A percentile compares a stretch with the other conserved stretches of the same genome.
Evolutionary conservation across 2,888 invertebrate species (phyloP).

Genomic region (Patella depressa): DNA sequence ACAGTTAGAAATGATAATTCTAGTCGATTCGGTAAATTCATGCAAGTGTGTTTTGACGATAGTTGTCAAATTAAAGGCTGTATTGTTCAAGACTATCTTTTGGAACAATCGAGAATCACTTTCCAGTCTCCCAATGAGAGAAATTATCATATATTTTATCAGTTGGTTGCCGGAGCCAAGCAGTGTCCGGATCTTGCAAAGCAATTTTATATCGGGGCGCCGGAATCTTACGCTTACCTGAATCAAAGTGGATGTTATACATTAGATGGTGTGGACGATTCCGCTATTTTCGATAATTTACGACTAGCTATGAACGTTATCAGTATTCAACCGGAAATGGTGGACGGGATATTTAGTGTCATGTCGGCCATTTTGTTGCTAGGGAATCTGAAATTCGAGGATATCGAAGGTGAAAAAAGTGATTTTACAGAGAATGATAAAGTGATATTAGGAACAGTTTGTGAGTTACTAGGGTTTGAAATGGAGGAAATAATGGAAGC

Average conservation of each 20-base stretch:
- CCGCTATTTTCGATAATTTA: conserved; percentile 59
- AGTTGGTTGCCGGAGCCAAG: conserved; percentile 85
- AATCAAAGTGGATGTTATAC: conserved; percentile 63
- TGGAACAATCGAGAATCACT: conserved; percentile 91
- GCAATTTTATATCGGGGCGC: conserved; percentile 49
- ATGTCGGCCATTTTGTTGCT: conserved; percentile 60
- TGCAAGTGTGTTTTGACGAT: conserved; percentile 94
- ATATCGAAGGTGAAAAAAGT: conserved; percentile 64
- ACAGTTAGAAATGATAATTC: conserved; percentile 97
- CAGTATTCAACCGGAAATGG: conserved; percentile 57
- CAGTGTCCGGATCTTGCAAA: conserved; percentile 54
- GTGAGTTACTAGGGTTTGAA: conserved; percentile 58
- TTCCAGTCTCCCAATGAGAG: conserved; percentile 89
- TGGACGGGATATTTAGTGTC: conserved; percentile 60
- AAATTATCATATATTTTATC: conserved; percentile 97
- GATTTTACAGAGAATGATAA: conserved; percentile 51
- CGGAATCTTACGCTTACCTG: conserved; percentile 58
- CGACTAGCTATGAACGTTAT: conserved; percentile 63
- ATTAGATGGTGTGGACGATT: conserved; percentile 58
- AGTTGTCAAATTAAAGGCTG: conserved; percentile 70
- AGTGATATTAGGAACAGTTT: conserved; percentile 52
- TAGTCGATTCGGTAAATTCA: conserved; percentile 94
- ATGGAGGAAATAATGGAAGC: conserved; percentile 52
- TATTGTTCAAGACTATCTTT: conserved; percentile 82
- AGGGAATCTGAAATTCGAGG: conserved; percentile 61